phyloP scores from a whole-genome alignment of 2,797 vertebrate genomes.

The Poeciliopsis presidionis region DNA sequence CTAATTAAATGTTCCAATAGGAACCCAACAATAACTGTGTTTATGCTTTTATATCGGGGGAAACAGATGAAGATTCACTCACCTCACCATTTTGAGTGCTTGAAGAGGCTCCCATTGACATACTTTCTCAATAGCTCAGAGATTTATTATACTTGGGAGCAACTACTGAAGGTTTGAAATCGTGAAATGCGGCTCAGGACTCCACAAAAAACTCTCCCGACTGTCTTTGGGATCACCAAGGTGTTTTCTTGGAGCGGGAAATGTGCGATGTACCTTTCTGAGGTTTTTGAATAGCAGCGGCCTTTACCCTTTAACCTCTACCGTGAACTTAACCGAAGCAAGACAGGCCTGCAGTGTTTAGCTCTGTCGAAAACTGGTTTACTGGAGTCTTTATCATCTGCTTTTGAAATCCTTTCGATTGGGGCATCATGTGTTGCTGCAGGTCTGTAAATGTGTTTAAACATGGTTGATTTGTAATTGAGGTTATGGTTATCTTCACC shows the following conservation, averaged over 20 bases:
- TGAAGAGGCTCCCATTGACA: neutral
- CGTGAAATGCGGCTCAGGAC: too few species aligned
- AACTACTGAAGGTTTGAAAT: neutral
- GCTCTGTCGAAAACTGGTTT: neutral
- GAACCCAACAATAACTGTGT: neutral
- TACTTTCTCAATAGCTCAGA: too few species aligned
- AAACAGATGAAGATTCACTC: neutral
- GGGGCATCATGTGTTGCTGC: neutral
- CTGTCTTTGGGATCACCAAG: too few species aligned
- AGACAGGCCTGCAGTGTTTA: neutral
- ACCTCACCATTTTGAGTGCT: neutral
- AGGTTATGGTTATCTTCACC: neutral
- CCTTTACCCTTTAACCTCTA: neutral
- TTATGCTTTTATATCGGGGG: neutral
- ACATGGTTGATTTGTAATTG: neutral
- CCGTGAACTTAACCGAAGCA: neutral
- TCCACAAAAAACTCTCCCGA: too few species aligned
- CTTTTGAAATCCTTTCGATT: neutral
- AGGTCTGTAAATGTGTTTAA: neutral
- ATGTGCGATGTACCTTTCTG: neutral
- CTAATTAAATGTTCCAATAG: neutral
- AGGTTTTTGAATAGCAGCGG: neutral
- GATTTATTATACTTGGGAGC: neutral
- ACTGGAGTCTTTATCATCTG: neutral
- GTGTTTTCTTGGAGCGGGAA: neutral